Conservation (phyloP, 2,797 vertebrate species). For the Mergus octosetaceus region DNA sequence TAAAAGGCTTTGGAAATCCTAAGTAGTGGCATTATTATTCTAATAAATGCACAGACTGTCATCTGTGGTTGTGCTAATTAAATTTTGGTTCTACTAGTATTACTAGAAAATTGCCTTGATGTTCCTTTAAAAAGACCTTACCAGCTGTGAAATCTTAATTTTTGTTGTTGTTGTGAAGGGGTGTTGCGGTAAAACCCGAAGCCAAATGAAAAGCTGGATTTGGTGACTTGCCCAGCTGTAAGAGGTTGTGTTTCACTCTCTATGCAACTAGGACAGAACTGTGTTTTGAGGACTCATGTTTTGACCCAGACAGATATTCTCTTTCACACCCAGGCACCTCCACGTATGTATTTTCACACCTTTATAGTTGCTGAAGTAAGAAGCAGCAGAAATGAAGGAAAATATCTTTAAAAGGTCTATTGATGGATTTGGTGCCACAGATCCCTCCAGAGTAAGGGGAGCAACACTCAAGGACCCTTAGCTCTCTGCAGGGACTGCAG, state of each 20-base stretch:
- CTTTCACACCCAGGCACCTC: background rate
- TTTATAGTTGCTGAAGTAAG: background rate
- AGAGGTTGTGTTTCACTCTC: constrained; percentile 58
- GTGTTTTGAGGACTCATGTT: background rate
- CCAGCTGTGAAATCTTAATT: constrained; percentile 30
- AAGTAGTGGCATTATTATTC: constrained; percentile 29
- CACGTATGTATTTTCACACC: background rate
- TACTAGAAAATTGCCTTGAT: constrained; percentile 41
- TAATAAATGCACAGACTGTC: constrained; percentile 26
- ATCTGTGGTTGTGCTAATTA: constrained; percentile 24
- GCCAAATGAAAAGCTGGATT: constrained; percentile 30
- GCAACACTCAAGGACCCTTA: background rate
- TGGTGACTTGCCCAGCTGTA: constrained; percentile 32
- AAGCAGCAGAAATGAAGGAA: background rate
- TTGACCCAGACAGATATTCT: constrained; percentile 23
- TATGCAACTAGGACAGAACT: constrained; percentile 53
- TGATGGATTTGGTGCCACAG: background rate
- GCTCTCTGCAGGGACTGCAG: background rate
- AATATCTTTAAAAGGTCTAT: background rate
- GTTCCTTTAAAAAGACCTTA: background rate
- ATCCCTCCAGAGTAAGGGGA: rapidly evolving
- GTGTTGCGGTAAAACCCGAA: background rate
- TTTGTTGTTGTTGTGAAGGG: constrained; percentile 33
- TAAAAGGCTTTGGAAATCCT: constrained; percentile 55
- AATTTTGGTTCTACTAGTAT: constrained; percentile 25